Conservation (phyloP, 2,113 vertebrate genomes). For the Pipra filicauda region DNA sequence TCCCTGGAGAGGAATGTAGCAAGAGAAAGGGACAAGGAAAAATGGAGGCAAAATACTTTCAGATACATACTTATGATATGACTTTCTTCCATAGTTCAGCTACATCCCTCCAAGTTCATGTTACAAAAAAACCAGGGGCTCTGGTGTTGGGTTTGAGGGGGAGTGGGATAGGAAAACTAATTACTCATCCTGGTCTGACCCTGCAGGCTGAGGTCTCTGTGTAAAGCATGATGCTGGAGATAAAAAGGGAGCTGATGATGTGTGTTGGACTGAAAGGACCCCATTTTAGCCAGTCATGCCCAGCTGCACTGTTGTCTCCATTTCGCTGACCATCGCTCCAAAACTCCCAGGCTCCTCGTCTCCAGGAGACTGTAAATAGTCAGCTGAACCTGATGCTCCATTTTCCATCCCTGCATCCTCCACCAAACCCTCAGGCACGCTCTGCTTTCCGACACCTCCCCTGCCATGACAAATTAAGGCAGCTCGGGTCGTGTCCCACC, state of each 20-base stretch:
- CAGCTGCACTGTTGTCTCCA: not conserved
- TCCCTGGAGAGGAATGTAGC: not conserved
- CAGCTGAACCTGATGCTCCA: not conserved
- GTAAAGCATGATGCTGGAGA: not conserved
- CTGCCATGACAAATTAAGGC: constrained; percentile 1
- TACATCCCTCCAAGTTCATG: not conserved
- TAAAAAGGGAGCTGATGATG: not conserved
- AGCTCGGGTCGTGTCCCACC: not conserved
- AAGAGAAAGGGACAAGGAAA: not conserved
- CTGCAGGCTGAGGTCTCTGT: not conserved
- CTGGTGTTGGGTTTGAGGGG: not conserved
- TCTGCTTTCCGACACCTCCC: not conserved
- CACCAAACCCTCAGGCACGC: not conserved
- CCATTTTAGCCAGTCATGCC: not conserved
- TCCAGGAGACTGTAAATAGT: constrained; percentile 9
- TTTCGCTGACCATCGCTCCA: not conserved
- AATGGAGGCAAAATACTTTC: not conserved
- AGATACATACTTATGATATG: not conserved
- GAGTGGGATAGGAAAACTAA: not conserved
- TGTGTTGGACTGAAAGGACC: not conserved
- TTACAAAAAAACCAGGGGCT: not conserved
- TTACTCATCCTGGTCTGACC: not conserved
- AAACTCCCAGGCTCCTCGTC: not conserved
- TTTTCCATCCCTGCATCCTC: not conserved
- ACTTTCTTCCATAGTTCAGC: not conserved